Conservation (phyloP, 1,140 invertebrate species). For the Brachionus rubens region DNA sequence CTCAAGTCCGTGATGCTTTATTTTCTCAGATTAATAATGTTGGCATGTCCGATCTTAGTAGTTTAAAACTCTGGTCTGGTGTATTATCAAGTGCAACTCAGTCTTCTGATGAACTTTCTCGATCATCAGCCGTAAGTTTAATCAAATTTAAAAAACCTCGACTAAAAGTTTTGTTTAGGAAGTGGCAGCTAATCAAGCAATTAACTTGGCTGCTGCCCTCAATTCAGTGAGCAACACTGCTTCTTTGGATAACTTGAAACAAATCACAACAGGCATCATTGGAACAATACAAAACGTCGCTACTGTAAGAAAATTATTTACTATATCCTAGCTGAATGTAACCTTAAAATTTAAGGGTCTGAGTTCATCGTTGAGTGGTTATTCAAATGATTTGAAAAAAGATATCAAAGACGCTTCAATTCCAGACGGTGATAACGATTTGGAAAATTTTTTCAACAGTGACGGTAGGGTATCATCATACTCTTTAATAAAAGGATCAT, state of each 20-base stretch:
- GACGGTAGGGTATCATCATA: not conserved
- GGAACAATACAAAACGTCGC: slow-evolving; percentile 5
- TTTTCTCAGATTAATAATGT: not conserved
- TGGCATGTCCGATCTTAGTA: slow-evolving; percentile 15
- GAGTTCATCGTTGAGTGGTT: slow-evolving; percentile 23
- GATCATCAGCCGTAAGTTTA: not conserved
- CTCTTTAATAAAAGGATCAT: not conserved
- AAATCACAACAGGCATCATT: not conserved
- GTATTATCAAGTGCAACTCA: not conserved
- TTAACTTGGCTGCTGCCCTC: not conserved
- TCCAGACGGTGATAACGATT: slow-evolving; percentile 15
- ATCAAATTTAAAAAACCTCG: no score
- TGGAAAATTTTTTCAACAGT: slow-evolving; percentile 27
- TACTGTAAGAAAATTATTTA: not conserved
- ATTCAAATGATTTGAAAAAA: slow-evolving; percentile 8
- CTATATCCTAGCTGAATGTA: not conserved
- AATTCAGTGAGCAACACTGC: not conserved
- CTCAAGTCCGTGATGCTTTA: slow-evolving; percentile 7
- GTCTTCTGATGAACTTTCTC: slow-evolving; percentile 16
- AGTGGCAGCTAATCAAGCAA: not conserved
- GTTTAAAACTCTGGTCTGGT: slow-evolving; percentile 1
- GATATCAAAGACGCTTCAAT: not conserved
- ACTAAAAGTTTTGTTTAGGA: no score
- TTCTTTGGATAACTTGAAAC: slow-evolving; percentile 21
- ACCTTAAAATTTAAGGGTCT: not conserved